Evolutionary conservation across 2,888 invertebrate species (phyloP), one percentile per base, ranked within the genome.

Genomic region (Norana najaformis): DNA sequence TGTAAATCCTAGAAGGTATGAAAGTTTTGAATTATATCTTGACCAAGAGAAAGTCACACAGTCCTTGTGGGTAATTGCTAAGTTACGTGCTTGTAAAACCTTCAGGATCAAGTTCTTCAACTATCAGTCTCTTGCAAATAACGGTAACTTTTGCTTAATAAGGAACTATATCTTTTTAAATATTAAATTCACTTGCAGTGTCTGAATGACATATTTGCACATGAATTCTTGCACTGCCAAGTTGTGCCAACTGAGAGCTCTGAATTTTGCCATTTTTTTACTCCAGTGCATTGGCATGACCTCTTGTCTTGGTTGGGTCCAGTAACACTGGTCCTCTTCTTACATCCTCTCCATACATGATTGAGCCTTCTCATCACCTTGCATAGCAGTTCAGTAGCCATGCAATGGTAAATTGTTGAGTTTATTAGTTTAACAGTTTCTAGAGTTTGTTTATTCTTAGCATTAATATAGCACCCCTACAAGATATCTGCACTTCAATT

Each of bases 251-350:
- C n/a, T n/a, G 8, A 16, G 69, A 69, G 23, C 30, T 8, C 30
- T 69, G 69, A 69, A 69, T 69, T 69, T n/a, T 69, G n/a, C 69
- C 69, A 69, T 69, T 69, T 30, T 69, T n/a, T 69, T n/a, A n/a
- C 30, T 8, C n/a, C 69, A 69, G 8, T n/a, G 69, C 69, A 69
- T 30, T 1, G 8, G n/a, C 69, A 69, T 47, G 11, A 18, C 47
- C 18, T 47, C 18, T 47, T 41, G 41, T 41, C 5, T 5, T 41
- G 53, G 5, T 23, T 1, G 5, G 53, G 53, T 53, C 30, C 3
- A 5, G 30, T 53, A 23, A 53, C 30, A 18, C 18, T 5, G 30
- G n/a, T 69, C 47, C 47, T 23, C 47, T 23, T 1, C 11, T 3
- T 69, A 69, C 47, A 69, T 69, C 0, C 30, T 69, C 69, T 69